phyloP scores from a whole-genome alignment of 30 jellyfish, hydroid and myxozoan species.

The Aurelia aurita complex sp. Pacific region DNA sequence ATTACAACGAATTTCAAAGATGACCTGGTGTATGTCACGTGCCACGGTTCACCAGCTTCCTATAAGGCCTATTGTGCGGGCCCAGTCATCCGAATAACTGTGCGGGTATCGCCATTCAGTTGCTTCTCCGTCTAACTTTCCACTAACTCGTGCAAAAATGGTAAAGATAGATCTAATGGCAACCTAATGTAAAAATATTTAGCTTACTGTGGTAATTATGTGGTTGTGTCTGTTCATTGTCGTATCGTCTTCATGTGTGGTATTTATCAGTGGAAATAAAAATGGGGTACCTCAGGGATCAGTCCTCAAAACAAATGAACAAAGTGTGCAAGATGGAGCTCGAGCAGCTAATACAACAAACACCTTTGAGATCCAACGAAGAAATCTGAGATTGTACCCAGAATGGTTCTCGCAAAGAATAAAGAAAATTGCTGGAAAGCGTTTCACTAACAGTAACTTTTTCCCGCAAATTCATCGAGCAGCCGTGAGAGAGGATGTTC shows the following conservation, averaged over 20 bases:
- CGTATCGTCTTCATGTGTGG: background rate
- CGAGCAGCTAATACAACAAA: background rate
- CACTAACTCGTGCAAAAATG: constrained; percentile 14
- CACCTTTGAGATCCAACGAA: constrained; percentile 28
- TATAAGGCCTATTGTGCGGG: background rate
- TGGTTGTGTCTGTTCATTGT: background rate
- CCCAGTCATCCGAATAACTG: constrained; percentile 22
- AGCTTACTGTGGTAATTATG: background rate
- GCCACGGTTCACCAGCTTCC: constrained; percentile 21
- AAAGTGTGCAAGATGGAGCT: background rate
- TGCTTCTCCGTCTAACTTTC: background rate
- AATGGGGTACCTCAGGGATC: constrained; percentile 32
- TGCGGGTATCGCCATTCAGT: constrained; percentile 31
- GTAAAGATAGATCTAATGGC: background rate
- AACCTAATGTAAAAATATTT: background rate
- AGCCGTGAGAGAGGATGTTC: constrained; percentile 8
- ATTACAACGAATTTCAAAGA: too few species aligned
- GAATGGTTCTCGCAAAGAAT: constrained; percentile 84
- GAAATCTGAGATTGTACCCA: constrained; percentile 73
- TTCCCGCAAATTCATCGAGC: constrained; percentile 25
- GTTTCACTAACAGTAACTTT: constrained; percentile 36
- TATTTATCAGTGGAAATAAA: constrained; percentile 4
- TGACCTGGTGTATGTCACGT: constrained; percentile 33
- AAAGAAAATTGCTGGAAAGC: constrained; percentile 58
- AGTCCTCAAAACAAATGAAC: background rate